phyloP scores from a whole-genome alignment of 2,113 vertebrate species.

The Eulemur macaco region DNA sequence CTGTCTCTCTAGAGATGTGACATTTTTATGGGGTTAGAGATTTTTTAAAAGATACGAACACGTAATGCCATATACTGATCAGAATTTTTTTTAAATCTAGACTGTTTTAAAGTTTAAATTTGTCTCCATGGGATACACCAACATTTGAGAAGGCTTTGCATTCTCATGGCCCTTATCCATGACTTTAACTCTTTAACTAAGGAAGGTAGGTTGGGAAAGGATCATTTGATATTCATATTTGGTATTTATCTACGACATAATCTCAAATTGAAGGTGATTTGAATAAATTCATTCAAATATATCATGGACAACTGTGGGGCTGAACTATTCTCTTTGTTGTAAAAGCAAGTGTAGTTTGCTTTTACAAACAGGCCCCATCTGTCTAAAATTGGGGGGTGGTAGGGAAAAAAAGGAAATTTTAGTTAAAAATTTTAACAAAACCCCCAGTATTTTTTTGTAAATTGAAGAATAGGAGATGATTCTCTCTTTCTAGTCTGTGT shows the following conservation, averaged over 20 bases:
- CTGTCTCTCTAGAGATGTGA: neutral
- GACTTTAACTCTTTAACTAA: neutral
- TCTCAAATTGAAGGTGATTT: neutral
- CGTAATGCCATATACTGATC: neutral
- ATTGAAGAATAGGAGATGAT: neutral
- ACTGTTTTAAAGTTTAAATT: neutral
- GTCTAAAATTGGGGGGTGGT: neutral
- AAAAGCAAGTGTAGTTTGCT: constrained; percentile 29
- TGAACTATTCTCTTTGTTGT: constrained; percentile 1
- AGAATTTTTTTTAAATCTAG: neutral
- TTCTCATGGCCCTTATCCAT: neutral
- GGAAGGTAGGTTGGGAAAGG: neutral
- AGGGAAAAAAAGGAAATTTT: neutral
- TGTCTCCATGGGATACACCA: neutral
- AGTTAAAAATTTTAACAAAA: neutral
- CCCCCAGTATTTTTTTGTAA: neutral
- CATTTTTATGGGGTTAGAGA: neutral
- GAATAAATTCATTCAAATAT: neutral
- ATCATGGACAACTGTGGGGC: neutral
- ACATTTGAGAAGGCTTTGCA: neutral
- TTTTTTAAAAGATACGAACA: neutral
- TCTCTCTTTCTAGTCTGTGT: neutral
- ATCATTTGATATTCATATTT: neutral
- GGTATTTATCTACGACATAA: neutral
- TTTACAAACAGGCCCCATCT: neutral